Base-by-base conservation (phyloP, 2,888 invertebrate genomes). In the Drosophila affinis region DNA sequence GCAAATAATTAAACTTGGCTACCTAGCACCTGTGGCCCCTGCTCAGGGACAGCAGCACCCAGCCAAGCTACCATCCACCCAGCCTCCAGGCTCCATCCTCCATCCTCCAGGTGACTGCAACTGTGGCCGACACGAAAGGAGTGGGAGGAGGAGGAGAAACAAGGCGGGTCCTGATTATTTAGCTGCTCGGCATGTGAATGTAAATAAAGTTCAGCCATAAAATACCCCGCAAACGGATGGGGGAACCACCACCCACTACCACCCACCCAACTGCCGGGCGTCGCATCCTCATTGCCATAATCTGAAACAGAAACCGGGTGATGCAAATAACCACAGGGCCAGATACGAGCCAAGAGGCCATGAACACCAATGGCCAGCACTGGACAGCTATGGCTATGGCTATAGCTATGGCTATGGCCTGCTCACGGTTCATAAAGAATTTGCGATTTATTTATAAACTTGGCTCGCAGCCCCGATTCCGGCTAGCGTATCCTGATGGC, bases 131-230 rank as follows among this genome's bases (percentile, higher is more conserved):
- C 49, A 57, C 68, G 17, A 57, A 70, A 39, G 12, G 32, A 12
- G 10, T 4, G 1, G 34, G 12, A 14, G 12, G 4, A n/a, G 14
- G 39, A 14, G 39, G 14, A 12, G 10, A 3, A 21, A 21, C 10
- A 12, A 14, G 18, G 34, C 51, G 45, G 45, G 48, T 45, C 67
- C 72, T 73, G 72, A 67, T 73, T 73, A 75, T 73, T 75, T 73
- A 75, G 69, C 75, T 57, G 75, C 69, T 60, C 58, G 75, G 61
- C 65, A 72, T 72, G 84, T 76, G 77, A 76, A 78, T 87, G 88
- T 87, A 87, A 88, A 81, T 87, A 87, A 78, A 88, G 81, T 81
- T 77, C 74, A 77, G 58, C 81, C 85, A 77, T 88, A 76, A 81
- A 80, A 81, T 72, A 75, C 60, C 77, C 72, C 76, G 68, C 75